Evolutionary conservation across 2,113 vertebrate species (phyloP), one percentile per base, ranked within the genome.

Genomic region (Labeo rohita): DNA sequence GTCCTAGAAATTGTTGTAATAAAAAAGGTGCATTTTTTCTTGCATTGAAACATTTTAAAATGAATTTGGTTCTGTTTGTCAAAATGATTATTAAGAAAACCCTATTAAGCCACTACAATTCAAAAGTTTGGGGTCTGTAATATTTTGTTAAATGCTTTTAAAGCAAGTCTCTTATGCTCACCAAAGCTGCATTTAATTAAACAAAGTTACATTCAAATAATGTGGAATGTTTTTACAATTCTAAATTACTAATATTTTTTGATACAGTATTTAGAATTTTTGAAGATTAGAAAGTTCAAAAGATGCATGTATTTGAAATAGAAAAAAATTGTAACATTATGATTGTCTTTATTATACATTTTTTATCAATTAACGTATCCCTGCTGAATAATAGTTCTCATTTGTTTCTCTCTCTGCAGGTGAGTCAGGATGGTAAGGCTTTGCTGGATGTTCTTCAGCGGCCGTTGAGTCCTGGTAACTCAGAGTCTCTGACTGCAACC

Each of bases 401-500:
- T 59, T 21, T 61, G 18, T 9, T 61, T 61, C 21, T 59, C 63
- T 85, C 11, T 85, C 61, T 86, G 13, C 91, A 99, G 98, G 98
- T 99, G 39, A 99, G 98, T 92, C 98, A 99, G 91, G 98, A 99
- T 75, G 98, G 98, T 73, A 99, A 99, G 93, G 98, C 98, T 2
- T 90, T 99, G 39, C 85, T 99, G 93, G 98, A 99, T 84, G 97
- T 99, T 65, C 95, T 99, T 11, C 98, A 99, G 92, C 95, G 98
- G 61, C 98, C 98, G 10, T 92, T 99, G 91, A 96, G 98, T 88
- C 98, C 98, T 0, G 97, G 97, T 16, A 99, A 98, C 92, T 95
- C 98, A 0, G 98, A 99, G 74, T 99, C 98, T 11, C 95, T 99
- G 89, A 99, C 98, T 0, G 98, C 98, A 59, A 97, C 97, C 6